Base-by-base conservation (phyloP, 1,140 invertebrate genomes). In the Nylanderia fulva region DNA sequence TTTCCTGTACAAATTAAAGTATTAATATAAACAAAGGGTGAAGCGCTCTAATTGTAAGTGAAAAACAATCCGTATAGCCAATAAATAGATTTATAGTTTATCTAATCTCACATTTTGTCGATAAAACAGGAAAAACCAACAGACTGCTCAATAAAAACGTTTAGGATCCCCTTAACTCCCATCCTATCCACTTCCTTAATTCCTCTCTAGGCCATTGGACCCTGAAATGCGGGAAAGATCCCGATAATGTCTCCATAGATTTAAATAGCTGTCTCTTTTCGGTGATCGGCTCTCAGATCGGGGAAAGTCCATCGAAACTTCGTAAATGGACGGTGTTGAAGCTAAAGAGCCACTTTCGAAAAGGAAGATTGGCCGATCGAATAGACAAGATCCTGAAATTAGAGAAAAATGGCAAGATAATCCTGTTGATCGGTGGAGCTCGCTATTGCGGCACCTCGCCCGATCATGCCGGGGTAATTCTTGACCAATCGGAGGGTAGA, bases 181-280 rank as follows among this genome's bases (percentile, higher is more conserved):
- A 27, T 21, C 18, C n/a, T 15, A 72, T 48, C 45, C 45, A n/a
- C 24, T 61, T 60, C 24, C 18, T 7, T 21, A 74, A 58, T 74
- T 6, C 11, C 48, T 45, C 29, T 24, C 18, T 45, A 63, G 90
- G 89, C 9, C 92, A 93, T 29, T 93, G 91, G 91, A 91, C 89
- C 0, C 27, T 92, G 3, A 27, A 52, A 0, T 76, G 71, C 0
- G 68, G 87, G n/a, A 84, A 54, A 18, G 85, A 92, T 66, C 90
- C 89, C 0, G 7, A 64, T 1, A 29, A 82, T 18, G 13, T 68
- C 0, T 27, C 77, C 1, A 0, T 3, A 0, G 54, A 89, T 33
- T 69, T 88, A 13, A 93, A 93, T 9, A 82, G 89, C 13, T 92
- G 92, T 36, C 66, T 92, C 0, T 93, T 93, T 42, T 29, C 58